Conservation (phyloP, 2,113 vertebrate genomes). For the Turnix velox region DNA sequence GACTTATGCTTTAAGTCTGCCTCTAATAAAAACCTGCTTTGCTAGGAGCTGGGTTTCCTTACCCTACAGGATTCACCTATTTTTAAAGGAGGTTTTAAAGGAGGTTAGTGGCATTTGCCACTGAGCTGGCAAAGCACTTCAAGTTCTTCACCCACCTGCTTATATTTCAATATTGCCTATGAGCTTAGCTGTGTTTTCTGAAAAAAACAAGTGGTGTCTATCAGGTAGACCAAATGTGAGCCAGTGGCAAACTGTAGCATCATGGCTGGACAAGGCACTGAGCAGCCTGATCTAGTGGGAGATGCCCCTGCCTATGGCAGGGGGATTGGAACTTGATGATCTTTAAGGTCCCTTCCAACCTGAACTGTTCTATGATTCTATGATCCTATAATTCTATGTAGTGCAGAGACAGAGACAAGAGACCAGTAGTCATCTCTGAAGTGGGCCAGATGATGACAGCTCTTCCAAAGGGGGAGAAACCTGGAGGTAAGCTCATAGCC, state of each 20-base stretch:
- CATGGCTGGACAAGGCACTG: too few relatives aligned
- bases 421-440: neutral
- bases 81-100: neutral
- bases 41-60: neutral
- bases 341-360: too few relatives aligned
- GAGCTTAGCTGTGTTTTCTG: neutral
- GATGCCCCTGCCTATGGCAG: too few relatives aligned
- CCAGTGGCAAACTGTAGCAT: rapidly evolving
- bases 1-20: constrained; percentile 27
- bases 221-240: neutral
- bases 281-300: too few relatives aligned
- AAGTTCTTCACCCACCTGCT: neutral
- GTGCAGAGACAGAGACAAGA: neutral
- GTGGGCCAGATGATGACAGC: neutral
- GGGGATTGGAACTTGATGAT: too few relatives aligned
- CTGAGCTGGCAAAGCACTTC: neutral
- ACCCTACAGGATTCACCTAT: neutral
- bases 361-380: too few relatives aligned
- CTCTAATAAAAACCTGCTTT: constrained; percentile 31
- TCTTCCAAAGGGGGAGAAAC: neutral
- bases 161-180: neutral
- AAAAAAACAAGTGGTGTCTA: neutral
- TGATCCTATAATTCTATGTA: too few relatives aligned
- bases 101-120: neutral
- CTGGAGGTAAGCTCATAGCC: neutral